Evolutionary conservation across 2,888 invertebrate species (phyloP).

Genomic region (Ochropacha duplaris): DNA sequence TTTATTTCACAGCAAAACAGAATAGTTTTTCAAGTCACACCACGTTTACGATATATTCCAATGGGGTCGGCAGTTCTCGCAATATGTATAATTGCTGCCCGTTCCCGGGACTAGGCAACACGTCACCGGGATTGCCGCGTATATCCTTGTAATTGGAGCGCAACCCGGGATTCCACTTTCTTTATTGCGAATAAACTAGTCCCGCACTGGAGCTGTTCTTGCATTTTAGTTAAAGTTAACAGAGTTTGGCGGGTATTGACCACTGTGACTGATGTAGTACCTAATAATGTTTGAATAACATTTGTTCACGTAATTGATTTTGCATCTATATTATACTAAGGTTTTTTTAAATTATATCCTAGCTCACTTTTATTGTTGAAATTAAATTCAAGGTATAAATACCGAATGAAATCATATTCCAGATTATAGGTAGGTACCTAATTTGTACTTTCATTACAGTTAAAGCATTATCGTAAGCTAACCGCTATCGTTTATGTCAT

Average conservation of each 20-base stretch:
- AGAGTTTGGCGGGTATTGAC: conserved; percentile 19
- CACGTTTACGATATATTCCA: conserved; percentile 49
- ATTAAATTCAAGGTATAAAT: background rate
- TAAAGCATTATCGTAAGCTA: background rate
- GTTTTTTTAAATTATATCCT: too few species aligned
- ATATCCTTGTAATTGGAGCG: conserved; percentile 82
- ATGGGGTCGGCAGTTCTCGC: conserved; percentile 57
- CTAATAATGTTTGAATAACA: background rate
- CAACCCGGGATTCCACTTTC: conserved; percentile 80
- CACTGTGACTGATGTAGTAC: background rate
- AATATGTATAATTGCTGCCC: conserved; percentile 75
- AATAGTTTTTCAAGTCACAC: conserved; percentile 42
- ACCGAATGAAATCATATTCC: background rate
- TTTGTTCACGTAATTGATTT: too few species aligned
- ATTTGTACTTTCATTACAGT: background rate
- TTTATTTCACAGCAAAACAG: conserved; percentile 29
- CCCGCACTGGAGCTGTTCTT: conserved; percentile 73
- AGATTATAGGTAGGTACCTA: background rate
- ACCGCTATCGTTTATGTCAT: conserved; percentile 20
- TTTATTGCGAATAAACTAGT: conserved; percentile 82
- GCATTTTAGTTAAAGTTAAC: conserved; percentile 35
- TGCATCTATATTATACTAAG: too few species aligned
- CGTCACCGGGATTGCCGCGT: conserved; percentile 79
- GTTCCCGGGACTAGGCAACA: conserved; percentile 64
- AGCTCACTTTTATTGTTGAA: too few species aligned